Evolutionary conservation across 2,113 vertebrate genomes (phyloP).

Genomic region (Butorides virescens): DNA sequence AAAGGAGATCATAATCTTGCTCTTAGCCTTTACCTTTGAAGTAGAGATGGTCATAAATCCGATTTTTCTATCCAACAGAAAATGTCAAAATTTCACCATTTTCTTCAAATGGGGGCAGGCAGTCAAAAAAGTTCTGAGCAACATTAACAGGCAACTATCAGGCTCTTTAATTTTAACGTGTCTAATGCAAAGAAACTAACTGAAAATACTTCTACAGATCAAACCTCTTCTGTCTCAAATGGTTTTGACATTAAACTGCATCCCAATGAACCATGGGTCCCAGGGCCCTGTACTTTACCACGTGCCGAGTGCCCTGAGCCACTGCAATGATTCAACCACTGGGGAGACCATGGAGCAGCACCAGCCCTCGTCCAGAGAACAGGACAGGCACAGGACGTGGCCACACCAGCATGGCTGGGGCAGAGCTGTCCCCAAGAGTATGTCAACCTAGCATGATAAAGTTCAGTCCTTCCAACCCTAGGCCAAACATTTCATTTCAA

Average conservation of each 20-base stretch:
- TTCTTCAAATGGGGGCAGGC: neutral
- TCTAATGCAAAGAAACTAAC: neutral
- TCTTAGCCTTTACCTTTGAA: slow-evolving; percentile 46
- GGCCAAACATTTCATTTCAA: neutral
- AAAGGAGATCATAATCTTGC: slow-evolving; percentile 39
- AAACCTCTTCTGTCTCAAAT: neutral
- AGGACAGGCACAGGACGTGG: fast-evolving
- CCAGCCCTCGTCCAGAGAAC: neutral
- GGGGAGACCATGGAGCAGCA: neutral
- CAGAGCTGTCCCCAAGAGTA: neutral
- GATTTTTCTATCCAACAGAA: neutral
- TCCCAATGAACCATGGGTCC: neutral
- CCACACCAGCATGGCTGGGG: neutral
- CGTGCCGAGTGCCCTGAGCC: neutral
- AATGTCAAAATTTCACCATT: slow-evolving; percentile 4
- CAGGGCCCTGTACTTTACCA: neutral
- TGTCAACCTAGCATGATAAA: neutral
- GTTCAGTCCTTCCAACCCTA: neutral
- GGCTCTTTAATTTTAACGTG: neutral
- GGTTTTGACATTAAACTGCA: neutral
- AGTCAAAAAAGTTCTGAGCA: neutral
- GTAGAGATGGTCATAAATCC: slow-evolving; percentile 7
- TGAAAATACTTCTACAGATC: neutral
- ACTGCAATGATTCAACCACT: neutral
- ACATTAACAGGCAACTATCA: neutral